Percentiles rank a stretch among this genome's conserved stretches.
These are phyloP conservation scores for Indri indri DNA, from an alignment of 2,113 vertebrate genomes.

Conservation along the genomic window DNA sequence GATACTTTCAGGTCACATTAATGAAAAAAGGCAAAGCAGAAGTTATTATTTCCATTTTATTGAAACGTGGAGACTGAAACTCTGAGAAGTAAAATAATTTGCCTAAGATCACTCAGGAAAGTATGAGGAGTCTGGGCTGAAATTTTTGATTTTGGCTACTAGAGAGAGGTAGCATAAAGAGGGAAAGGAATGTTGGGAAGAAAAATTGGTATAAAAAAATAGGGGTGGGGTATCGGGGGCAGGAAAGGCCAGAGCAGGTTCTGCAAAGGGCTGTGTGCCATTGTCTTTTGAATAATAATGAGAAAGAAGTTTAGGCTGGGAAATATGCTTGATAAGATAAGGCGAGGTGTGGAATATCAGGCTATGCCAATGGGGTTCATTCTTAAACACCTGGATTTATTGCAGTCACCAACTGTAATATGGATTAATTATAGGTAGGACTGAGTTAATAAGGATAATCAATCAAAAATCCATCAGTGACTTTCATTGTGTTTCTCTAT, in stretches of 20 bases:
- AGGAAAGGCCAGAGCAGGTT: background rate
- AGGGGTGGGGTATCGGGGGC: background rate
- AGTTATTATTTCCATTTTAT: background rate
- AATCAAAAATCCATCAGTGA: slow-evolving; percentile 5
- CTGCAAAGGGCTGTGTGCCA: background rate
- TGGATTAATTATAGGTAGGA: slow-evolving; percentile 49
- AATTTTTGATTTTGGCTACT: background rate
- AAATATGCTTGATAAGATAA: background rate
- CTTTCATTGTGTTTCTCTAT: slow-evolving; percentile 26
- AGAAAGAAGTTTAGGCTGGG: background rate
- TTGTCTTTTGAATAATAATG: background rate
- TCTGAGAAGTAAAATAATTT: background rate
- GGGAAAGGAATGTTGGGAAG: background rate
- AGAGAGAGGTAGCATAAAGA: background rate
- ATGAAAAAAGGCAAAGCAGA: background rate
- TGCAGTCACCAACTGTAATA: slow-evolving; percentile 9
- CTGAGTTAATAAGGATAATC: slow-evolving; percentile 43
- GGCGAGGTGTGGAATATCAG: background rate
- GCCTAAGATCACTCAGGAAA: background rate
- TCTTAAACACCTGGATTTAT: background rate
- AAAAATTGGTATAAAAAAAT: background rate
- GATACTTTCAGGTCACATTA: background rate
- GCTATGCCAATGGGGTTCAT: background rate
- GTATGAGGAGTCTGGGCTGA: background rate
- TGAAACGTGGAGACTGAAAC: background rate